phyloP scores from a whole-genome alignment of 2,797 vertebrate species.

The Corythornis leucogaster region DNA sequence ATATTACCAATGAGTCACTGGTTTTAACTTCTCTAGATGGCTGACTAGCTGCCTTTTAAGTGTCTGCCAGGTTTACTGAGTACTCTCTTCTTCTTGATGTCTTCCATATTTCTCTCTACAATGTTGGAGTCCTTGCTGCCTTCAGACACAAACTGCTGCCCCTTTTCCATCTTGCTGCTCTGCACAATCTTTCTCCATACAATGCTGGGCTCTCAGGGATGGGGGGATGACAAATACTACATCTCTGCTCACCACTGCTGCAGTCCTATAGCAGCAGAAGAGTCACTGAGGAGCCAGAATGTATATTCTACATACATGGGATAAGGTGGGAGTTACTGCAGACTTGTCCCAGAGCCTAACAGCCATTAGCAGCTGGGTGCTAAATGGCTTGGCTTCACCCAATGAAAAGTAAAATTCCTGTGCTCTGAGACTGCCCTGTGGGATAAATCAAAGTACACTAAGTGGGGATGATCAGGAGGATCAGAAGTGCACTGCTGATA shows the following conservation, averaged over 20 bases:
- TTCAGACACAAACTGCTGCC: background rate
- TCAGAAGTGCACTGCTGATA: background rate
- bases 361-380: background rate
- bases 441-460: background rate
- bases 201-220: background rate
- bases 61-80: background rate
- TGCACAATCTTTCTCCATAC: background rate
- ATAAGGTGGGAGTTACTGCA: background rate
- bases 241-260: background rate
- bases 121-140: background rate
- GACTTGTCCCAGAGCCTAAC: background rate
- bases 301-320: background rate
- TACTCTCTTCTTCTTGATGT: background rate
- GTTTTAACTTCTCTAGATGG: background rate
- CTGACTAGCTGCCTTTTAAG: background rate
- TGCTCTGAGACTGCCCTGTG: background rate
- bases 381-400: background rate
- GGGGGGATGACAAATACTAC: background rate
- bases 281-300: background rate
- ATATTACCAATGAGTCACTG: background rate
- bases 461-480: background rate
- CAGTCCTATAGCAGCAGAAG: background rate
- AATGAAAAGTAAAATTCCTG: background rate
- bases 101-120: background rate
- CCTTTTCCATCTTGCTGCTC: background rate